Base-by-base conservation (phyloP, 2,797 vertebrate genomes). In the Sphenopsis melanotis region DNA sequence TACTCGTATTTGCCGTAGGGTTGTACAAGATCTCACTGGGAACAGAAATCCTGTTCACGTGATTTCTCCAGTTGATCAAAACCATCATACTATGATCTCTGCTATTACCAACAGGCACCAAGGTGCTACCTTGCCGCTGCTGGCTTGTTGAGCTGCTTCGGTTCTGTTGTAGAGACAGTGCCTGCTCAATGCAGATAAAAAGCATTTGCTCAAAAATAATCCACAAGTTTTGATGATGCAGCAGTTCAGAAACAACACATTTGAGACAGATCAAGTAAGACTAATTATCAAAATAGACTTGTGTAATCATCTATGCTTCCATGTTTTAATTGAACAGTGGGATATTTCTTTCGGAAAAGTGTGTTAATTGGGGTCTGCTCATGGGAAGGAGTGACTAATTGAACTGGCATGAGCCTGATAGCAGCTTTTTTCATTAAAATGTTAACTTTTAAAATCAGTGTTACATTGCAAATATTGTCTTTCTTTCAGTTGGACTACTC, bases 331-430 rank as follows among this genome's bases (percentile, higher is more conserved):
- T 95, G 89, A 96, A 72, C 83, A 77, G 83, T 93, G 61, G 86
- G 88, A 44, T 88, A 88, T 94, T 90, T 87, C 55, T 89, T 91
- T 89, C 5, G 18, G 83, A 89, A 87, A 94, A 90, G 61, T 83
- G 55, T 97, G 90, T 93, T 96, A 95, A 96, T 97, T 97, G 95
- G 69, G 95, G 95, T 89, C 94, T 93, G 75, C 90, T 96, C 50
- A 37, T 90, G 78, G 92, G 94, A 89, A 94, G 70, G 90, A 94
- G 59, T 83, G 87, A 90, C 90, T 96, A 96, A 97, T 95, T 96
- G 96, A 96, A 96, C 95, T 95, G 96, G 89, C 96, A 94, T 84
- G 86, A 95, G 93, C 87, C 84, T 59, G 77, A 81, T 85, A 87
- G 87, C 87, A 92, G 59, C 15, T 87, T 95, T 95, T 91, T 87